These are phyloP conservation scores for Augochlorella aurata DNA, from an alignment of 2,888 invertebrate species.

Conservation along the genomic window DNA sequence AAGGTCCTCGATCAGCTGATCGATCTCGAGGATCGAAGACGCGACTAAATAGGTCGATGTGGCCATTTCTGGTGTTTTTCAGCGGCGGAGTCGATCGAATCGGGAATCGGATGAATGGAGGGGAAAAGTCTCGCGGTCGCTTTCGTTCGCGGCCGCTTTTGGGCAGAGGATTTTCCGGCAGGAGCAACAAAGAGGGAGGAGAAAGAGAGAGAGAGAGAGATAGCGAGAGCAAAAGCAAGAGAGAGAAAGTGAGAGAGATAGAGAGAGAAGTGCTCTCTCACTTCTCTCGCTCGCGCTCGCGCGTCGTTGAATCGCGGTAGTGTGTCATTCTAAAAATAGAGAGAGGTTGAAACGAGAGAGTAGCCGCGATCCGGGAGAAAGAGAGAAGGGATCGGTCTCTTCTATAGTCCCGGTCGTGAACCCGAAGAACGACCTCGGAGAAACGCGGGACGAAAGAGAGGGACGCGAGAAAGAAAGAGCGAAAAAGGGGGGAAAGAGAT, in stretches of 20 bases:
- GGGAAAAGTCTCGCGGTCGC: slow-evolving; percentile 43
- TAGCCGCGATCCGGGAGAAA: slow-evolving; percentile 46
- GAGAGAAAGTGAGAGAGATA: background rate
- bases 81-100: background rate
- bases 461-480: slow-evolving; percentile 31
- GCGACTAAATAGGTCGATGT: background rate
- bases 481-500: slow-evolving; percentile 22
- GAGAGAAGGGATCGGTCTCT: slow-evolving; percentile 68
- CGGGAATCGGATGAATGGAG: background rate
- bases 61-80: background rate
- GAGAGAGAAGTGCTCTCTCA: slow-evolving; percentile 22
- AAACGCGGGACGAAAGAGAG: slow-evolving; percentile 63
- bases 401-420: slow-evolving; percentile 75
- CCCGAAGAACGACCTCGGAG: slow-evolving; percentile 75
- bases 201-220: background rate
- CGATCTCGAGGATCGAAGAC: background rate
- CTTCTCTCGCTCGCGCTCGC: slow-evolving; percentile 34
- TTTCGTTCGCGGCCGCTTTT: slow-evolving; percentile 68
- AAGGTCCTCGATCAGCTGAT: no score
- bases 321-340: slow-evolving; percentile 80
- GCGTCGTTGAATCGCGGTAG: slow-evolving; percentile 78
- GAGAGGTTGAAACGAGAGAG: slow-evolving; percentile 64
- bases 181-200: slow-evolving; percentile 19
- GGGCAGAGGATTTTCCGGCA: slow-evolving; percentile 70
- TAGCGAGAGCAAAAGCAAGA: background rate